Evolutionary conservation across 37 sponge, comb jelly and placozoan genomes (phyloP).

Genomic region (Agelas oroides): DNA sequence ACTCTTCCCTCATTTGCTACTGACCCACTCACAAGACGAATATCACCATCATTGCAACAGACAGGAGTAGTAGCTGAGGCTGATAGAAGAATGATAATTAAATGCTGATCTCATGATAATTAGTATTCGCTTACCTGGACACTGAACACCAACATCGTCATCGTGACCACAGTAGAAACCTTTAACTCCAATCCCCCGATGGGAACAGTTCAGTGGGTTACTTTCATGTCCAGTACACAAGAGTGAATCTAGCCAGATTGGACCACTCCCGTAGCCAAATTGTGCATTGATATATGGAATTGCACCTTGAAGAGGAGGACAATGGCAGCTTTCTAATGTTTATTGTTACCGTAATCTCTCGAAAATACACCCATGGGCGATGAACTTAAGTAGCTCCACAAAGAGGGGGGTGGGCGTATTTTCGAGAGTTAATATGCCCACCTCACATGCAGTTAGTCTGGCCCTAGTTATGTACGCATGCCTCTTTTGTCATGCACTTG

Average conservation of each 20-base stretch:
- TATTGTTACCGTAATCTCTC: no score
- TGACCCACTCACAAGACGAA: not conserved
- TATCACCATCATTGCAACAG: not conserved
- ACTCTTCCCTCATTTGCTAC: not conserved
- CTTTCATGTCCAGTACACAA: not conserved
- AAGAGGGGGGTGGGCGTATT: no score
- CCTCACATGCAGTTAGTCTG: no score
- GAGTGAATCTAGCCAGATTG: not conserved
- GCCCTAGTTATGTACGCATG: no score
- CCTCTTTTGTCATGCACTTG: no score
- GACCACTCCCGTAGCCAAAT: not conserved
- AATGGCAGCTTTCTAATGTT: no score
- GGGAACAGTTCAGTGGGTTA: not conserved
- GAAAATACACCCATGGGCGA: no score
- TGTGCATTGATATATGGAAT: not conserved
- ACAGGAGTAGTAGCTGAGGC: no score
- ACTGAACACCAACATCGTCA: conserved; percentile 5
- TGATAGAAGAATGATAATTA: no score
- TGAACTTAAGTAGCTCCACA: no score
- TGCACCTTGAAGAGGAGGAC: conserved; percentile 19
- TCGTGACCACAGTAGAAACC: not conserved
- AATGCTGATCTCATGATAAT: no score
- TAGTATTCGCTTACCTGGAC: conserved; percentile 12
- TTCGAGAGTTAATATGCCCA: no score
- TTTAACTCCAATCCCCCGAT: not conserved